phyloP scores from a whole-genome alignment of 2,888 invertebrate genomes.

The Lasioglossum morio region DNA sequence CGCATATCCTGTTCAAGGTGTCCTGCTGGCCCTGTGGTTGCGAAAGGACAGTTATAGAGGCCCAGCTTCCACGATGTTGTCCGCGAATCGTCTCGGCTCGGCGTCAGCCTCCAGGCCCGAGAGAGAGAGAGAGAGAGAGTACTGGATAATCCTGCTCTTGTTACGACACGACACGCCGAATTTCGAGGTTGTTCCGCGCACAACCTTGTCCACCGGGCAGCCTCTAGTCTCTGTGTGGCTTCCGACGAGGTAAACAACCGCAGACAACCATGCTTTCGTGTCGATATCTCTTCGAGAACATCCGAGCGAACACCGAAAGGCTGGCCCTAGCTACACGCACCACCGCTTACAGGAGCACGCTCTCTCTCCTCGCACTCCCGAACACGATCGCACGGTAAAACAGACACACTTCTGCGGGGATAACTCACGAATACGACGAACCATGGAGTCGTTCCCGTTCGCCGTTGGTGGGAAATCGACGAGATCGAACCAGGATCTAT shows the following conservation, averaged over 20 bases:
- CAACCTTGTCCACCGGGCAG: background rate
- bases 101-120: slow-evolving; percentile 40
- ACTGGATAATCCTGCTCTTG: background rate
- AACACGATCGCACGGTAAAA: slow-evolving; percentile 59
- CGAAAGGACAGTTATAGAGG: background rate
- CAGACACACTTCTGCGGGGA: slow-evolving; percentile 48
- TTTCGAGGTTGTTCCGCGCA: slow-evolving; percentile 19
- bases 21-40: background rate
- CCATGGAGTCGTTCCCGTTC: background rate
- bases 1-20: background rate
- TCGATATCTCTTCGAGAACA: slow-evolving; percentile 25
- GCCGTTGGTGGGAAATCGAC: background rate
- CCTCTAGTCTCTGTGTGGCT: background rate
- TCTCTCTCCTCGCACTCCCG: slow-evolving; percentile 39
- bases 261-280: slow-evolving; percentile 28
- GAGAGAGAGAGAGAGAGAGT: background rate
- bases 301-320: slow-evolving; percentile 28
- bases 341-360: slow-evolving; percentile 48
- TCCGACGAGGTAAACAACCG: slow-evolving; percentile 19
- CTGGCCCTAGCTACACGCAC: slow-evolving; percentile 11
- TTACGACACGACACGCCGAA: slow-evolving; percentile 8
- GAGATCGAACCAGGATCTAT: background rate
- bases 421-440: slow-evolving; percentile 5
- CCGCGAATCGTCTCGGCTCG: background rate
- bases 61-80: slow-evolving; percentile 54